Percentiles rank a stretch among this genome's conserved stretches.
These are phyloP conservation scores for Andricus grossulariae DNA, from an alignment of 1,140 invertebrate genomes.

Conservation along the genomic window DNA sequence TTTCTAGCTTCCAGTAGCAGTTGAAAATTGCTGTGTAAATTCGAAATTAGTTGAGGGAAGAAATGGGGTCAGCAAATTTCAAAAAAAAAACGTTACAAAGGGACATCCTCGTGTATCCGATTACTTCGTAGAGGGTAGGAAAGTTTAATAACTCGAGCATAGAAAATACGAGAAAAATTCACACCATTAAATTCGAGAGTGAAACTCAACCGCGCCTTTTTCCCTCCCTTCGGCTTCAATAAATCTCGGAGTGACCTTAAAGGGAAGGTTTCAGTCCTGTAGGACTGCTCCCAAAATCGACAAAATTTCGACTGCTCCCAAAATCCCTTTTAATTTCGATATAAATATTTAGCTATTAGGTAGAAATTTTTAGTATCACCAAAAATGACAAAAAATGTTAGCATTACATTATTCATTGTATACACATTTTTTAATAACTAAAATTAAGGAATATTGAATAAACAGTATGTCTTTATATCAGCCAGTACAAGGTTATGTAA, in stretches of 20 bases:
- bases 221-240: conserved; percentile 52
- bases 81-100: background rate
- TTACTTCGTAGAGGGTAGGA: background rate
- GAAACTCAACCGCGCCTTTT: conserved; percentile 25
- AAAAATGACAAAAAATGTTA: too few species aligned
- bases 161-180: conserved; percentile 28
- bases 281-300: too few species aligned
- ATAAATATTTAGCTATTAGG: too few species aligned
- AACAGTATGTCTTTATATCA: too few species aligned
- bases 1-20: background rate
- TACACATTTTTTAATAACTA: too few species aligned
- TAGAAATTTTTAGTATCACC: too few species aligned
- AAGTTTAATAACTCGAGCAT: background rate
- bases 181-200: conserved; percentile 38
- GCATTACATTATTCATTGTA: too few species aligned
- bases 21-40: background rate
- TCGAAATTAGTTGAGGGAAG: background rate
- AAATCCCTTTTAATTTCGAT: too few species aligned
- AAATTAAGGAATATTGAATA: too few species aligned
- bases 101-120: background rate
- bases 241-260: conserved; percentile 60
- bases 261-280: conserved; percentile 39
- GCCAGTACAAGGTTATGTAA: too few species aligned
- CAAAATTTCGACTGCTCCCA: too few species aligned
- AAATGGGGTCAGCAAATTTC: background rate